Conservation (phyloP, 2,797 vertebrate species). For the Halcyon badia region DNA sequence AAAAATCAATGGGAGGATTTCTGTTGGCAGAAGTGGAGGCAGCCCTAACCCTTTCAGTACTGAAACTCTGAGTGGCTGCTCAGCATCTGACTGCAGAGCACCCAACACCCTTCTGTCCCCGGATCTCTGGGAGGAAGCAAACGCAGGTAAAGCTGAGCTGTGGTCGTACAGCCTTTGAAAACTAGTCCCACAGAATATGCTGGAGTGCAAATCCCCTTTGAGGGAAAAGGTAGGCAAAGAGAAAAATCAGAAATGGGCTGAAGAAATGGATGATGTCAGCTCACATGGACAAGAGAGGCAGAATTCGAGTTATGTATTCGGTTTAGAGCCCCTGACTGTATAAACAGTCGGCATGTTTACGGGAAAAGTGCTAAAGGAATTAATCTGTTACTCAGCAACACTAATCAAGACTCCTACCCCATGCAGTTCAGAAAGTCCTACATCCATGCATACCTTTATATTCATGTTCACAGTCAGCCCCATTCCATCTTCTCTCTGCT, state of each 20-base stretch:
- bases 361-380: slow-evolving; percentile 59
- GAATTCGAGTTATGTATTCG: neutral
- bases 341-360: slow-evolving; percentile 37
- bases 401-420: slow-evolving; percentile 71
- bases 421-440: slow-evolving; percentile 63
- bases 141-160: neutral
- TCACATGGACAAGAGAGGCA: neutral
- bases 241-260: neutral
- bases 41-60: slow-evolving; percentile 53
- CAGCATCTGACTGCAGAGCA: rapidly evolving
- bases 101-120: rapidly evolving
- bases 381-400: slow-evolving; percentile 76
- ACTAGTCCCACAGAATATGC: neutral
- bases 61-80: neutral
- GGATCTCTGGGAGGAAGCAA: neutral
- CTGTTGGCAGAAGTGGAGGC: neutral
- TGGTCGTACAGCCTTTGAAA: neutral
- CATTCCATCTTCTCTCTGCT: slow-evolving; percentile 30
- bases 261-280: neutral
- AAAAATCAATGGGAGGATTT: slow-evolving; percentile 52
- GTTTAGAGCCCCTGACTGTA: slow-evolving; percentile 31
- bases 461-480: slow-evolving; percentile 21
- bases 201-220: neutral
- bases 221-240: neutral
- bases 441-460: slow-evolving; percentile 63